Conservation (phyloP, 92 coral and sea anemone genomes). For the Epizoanthus illoricatus region DNA sequence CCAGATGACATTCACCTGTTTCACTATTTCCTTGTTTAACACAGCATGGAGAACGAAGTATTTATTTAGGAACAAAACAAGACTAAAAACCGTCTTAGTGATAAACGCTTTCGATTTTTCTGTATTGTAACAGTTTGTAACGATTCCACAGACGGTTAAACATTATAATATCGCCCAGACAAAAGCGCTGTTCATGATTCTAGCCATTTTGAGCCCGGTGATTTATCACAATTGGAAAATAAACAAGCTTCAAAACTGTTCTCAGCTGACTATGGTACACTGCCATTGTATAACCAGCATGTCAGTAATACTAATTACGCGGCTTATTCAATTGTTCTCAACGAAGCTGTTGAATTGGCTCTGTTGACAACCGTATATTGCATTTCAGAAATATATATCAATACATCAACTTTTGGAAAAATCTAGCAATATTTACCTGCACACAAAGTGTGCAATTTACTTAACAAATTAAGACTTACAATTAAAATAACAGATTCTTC, state of each 20-base stretch:
- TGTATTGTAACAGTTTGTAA: neutral
- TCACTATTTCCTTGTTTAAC: slow-evolving; percentile 2
- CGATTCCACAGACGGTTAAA: neutral
- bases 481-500: too few relatives aligned
- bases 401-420: too few relatives aligned
- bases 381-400: too few relatives aligned
- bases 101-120: neutral
- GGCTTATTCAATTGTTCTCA: too few relatives aligned
- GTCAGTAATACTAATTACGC: too few relatives aligned
- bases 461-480: too few relatives aligned
- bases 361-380: too few relatives aligned
- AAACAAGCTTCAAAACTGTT: neutral
- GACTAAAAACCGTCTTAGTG: neutral
- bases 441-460: too few relatives aligned
- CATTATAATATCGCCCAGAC: neutral
- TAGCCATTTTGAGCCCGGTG: neutral
- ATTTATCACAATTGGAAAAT: too few relatives aligned
- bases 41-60: neutral
- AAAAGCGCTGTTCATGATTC: neutral
- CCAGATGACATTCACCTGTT: slow-evolving; percentile 1
- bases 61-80: neutral
- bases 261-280: neutral
- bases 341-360: too few relatives aligned
- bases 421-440: too few relatives aligned
- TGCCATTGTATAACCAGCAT: too few relatives aligned